phyloP scores from a whole-genome alignment of 2,888 invertebrate species.

The Halictus quadricinctus region DNA sequence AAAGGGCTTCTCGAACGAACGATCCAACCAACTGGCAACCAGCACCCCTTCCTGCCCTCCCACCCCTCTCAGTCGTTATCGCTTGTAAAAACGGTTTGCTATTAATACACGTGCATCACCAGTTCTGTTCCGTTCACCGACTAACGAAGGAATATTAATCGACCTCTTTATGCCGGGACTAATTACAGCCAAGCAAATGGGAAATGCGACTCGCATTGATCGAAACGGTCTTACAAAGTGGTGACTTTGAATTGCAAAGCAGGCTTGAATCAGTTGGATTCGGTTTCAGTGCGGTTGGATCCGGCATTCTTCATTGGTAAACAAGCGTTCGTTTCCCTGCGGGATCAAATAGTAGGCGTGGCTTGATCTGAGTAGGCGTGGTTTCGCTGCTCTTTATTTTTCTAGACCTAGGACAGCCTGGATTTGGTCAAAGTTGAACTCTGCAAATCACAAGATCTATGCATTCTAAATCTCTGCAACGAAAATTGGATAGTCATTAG shows the following conservation, averaged over 20 bases:
- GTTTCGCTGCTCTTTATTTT: too few species aligned
- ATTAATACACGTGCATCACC: constrained; percentile 4
- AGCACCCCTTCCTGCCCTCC: not conserved
- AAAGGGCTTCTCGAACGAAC: constrained; percentile 8
- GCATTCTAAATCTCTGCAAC: too few species aligned
- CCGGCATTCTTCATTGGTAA: not conserved
- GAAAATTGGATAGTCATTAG: too few species aligned
- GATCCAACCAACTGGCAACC: constrained; percentile 8
- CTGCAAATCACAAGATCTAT: too few species aligned
- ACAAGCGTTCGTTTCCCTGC: not conserved
- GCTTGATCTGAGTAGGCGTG: too few species aligned
- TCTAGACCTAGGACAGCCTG: too few species aligned
- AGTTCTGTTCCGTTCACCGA: not conserved
- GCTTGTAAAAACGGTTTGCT: constrained; percentile 22
- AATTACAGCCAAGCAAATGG: constrained; percentile 24
- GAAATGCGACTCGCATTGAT: constrained; percentile 25
- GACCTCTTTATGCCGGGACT: constrained; percentile 16
- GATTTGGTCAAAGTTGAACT: too few species aligned
- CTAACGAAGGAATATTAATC: constrained; percentile 55
- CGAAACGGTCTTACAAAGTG: constrained; percentile 43
- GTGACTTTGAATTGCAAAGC: constrained; percentile 7
- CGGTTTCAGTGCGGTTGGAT: not conserved
- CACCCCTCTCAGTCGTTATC: not conserved
- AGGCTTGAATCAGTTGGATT: not conserved
- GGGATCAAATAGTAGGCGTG: not conserved